These are phyloP conservation scores for Aelia acuminata DNA, from an alignment of 2,888 invertebrate genomes.

Conservation along the genomic window DNA sequence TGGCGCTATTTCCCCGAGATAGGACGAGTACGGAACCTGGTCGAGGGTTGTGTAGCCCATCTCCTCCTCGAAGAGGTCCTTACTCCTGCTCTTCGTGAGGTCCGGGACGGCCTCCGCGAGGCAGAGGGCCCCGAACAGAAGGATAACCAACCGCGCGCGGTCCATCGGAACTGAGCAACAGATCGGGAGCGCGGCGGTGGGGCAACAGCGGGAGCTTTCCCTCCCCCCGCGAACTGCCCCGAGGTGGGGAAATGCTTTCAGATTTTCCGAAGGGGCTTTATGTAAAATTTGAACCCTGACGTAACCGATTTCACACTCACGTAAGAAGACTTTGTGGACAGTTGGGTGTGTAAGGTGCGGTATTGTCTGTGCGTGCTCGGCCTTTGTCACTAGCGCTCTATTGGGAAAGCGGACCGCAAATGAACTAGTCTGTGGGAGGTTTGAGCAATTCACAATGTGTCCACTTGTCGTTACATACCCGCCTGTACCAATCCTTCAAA, in stretches of 20 bases:
- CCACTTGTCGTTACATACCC: background rate
- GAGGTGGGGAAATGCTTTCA: constrained; percentile 22
- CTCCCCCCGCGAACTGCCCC: constrained; percentile 1
- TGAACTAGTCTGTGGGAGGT: background rate
- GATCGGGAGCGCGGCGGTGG: background rate
- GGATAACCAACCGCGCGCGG: constrained; percentile 31
- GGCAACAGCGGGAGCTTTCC: background rate
- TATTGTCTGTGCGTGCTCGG: constrained; percentile 6
- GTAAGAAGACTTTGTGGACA: constrained; percentile 10
- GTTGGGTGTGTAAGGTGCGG: constrained; percentile 34
- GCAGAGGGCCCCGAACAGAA: constrained; percentile 1
- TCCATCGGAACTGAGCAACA: constrained; percentile 19
- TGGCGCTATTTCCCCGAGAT: background rate
- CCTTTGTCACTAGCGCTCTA: background rate
- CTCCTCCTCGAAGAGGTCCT: constrained; percentile 22
- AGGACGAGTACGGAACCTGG: background rate
- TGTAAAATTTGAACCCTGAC: constrained; percentile 46
- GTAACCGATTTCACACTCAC: constrained; percentile 39
- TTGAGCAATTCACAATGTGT: background rate
- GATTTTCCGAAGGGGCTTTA: background rate
- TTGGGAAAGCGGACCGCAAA: constrained; percentile 23
- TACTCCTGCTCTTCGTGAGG: background rate
- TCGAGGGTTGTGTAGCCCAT: background rate
- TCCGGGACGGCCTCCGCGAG: background rate
- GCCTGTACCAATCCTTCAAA: background rate